A percentile compares a stretch with the other conserved stretches of the same genome.
phyloP scores from a whole-genome alignment of 1,140 invertebrate genomes.

The Platorchestia sp. region DNA sequence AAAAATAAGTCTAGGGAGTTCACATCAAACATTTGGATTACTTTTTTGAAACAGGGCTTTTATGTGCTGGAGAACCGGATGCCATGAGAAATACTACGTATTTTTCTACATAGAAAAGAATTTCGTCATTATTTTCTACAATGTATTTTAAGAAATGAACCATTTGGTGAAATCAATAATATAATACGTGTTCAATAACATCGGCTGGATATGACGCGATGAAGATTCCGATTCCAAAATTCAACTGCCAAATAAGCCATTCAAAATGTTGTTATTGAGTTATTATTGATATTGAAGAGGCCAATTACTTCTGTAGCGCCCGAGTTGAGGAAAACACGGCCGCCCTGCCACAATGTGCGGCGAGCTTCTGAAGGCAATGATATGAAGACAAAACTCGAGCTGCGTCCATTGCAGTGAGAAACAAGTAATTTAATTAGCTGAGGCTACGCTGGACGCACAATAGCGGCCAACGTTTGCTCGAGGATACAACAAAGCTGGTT shows the following conservation, averaged over 20 bases:
- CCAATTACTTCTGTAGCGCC: not conserved
- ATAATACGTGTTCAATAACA: not conserved
- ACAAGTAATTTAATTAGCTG: conserved; percentile 46
- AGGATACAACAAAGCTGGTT: conserved; percentile 20
- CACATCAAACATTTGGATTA: not conserved
- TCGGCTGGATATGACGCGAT: not conserved
- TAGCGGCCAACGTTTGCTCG: not conserved
- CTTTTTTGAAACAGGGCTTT: not conserved
- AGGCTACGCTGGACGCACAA: conserved; percentile 15
- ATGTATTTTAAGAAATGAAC: not conserved
- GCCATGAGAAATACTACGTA: not conserved
- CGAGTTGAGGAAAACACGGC: conserved; percentile 13
- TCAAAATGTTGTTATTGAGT: conserved; percentile 19
- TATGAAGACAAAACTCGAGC: conserved; percentile 28
- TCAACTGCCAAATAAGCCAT: not conserved
- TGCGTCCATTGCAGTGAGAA: not conserved
- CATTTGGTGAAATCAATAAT: not conserved
- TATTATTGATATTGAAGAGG: not conserved
- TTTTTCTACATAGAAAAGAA: not conserved
- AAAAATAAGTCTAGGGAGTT: not conserved
- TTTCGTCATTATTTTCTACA: not conserved
- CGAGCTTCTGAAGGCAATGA: not conserved
- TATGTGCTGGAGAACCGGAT: not conserved
- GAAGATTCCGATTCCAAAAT: not conserved
- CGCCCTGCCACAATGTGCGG: not conserved